phyloP scores from a whole-genome alignment of 2,888 invertebrate species.

The Lasioglossum morio region DNA sequence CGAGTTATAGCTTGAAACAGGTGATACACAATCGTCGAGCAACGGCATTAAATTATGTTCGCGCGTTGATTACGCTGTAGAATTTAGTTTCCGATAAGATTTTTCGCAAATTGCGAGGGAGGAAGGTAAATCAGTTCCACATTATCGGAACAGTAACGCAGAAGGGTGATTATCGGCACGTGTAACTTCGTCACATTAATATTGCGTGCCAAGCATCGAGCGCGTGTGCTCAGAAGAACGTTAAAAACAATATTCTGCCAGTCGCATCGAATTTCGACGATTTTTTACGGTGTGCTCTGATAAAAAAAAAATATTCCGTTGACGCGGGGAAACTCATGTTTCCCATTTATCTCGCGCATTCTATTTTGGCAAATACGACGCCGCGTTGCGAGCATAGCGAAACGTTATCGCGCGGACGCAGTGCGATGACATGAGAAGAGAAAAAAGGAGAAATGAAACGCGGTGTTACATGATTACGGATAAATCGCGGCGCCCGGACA shows the following conservation, averaged over 20 bases:
- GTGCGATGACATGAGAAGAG: slow-evolving; percentile 9
- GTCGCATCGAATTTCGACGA: not conserved
- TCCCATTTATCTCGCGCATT: slow-evolving; percentile 28
- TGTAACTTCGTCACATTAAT: slow-evolving; percentile 7
- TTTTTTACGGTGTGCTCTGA: not conserved
- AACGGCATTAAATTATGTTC: slow-evolving; percentile 15
- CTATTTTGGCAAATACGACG: slow-evolving; percentile 15
- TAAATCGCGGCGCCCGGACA: not conserved
- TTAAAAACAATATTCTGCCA: not conserved
- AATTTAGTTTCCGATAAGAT: slow-evolving; percentile 6
- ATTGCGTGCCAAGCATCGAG: not conserved
- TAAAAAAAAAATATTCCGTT: slow-evolving; percentile 14
- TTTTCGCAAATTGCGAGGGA: slow-evolving; percentile 8
- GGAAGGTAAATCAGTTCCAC: not conserved
- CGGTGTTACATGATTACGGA: slow-evolving; percentile 1
- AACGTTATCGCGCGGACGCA: slow-evolving; percentile 25
- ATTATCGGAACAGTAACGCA: not conserved
- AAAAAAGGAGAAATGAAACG: slow-evolving; percentile 1
- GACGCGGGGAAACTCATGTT: not conserved
- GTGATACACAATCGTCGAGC: not conserved
- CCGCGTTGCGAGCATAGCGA: not conserved
- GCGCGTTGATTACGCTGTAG: not conserved
- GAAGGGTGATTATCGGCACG: not conserved
- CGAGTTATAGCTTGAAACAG: not conserved
- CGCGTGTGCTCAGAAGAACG: not conserved